Base-by-base conservation (phyloP, 2,797 vertebrate species). In the Cichlasoma orientale region DNA sequence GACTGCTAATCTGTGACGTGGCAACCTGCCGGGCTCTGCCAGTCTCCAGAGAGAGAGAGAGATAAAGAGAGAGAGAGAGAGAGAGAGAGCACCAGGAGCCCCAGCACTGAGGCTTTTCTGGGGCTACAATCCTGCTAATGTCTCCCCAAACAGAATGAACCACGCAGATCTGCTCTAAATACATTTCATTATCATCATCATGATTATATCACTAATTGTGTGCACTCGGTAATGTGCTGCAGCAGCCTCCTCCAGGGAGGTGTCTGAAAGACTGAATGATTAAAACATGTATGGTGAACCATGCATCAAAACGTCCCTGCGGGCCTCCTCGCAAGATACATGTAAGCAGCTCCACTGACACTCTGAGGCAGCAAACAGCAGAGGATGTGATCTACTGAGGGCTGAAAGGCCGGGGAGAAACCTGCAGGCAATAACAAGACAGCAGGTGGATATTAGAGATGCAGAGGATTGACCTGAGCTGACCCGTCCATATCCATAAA, bases 151-250 rank as follows among this genome's bases (percentile, higher is more conserved):
- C 92, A 84, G 77, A 87, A 33, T 47, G 79, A 90, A 85, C 77
- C 82, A 52, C 25, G 77, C 84, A 92, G 90, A 93, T 94, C 87
- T 94, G 95, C 94, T 96, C 95, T 94, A 95, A 95, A 96, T 95
- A 94, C 95, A 95, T 96, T 96, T 96, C 94, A 96, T 96, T 95
- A 95, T 95, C 92, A 94, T 94, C 93, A 93, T 94, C 90, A 93
- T 94, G 93, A 96, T 95, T 93, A 95, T 95, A 92, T 92, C 93
- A 90, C 92, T 95, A 95, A 95, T 94, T 95, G 94, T 91, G 94
- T 95, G 95, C 94, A 92, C 87, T 88, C 70, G 89, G 92, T 95
- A 95, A 95, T 91, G 86, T 86, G 89, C 91, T 88, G 86, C 92
- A 94, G 94, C 94, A 92, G 91, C 87, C 89, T 84, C 89, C 94